phyloP scores from a whole-genome alignment of 1,140 invertebrate genomes.

The Chionoecetes opilio region DNA sequence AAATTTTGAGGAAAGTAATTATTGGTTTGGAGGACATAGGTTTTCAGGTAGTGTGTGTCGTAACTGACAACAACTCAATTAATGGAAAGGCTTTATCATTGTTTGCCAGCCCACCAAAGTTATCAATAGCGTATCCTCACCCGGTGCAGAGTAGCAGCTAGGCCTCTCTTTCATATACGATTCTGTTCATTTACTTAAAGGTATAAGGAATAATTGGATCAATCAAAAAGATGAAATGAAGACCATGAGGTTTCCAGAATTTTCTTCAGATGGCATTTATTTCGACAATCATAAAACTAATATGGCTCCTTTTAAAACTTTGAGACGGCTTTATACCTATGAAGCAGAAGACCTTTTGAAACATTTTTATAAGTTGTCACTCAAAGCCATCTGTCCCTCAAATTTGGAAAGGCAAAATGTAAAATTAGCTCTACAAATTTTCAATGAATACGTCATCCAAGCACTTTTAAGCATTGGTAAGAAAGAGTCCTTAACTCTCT shows the following conservation, averaged over 20 bases:
- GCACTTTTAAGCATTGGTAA: background rate
- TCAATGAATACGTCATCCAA: slow-evolving; percentile 33
- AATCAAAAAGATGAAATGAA: background rate
- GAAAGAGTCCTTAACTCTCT: background rate
- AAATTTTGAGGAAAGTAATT: slow-evolving; percentile 64
- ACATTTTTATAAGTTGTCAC: slow-evolving; percentile 57
- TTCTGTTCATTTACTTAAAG: background rate
- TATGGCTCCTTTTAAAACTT: slow-evolving; percentile 1
- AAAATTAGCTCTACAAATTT: slow-evolving; percentile 27
- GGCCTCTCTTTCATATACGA: slow-evolving; percentile 41
- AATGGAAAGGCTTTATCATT: slow-evolving; percentile 72
- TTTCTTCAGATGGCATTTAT: background rate
- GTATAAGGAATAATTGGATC: slow-evolving; percentile 36
- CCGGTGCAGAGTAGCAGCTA: background rate
- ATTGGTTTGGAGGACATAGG: slow-evolving; percentile 69
- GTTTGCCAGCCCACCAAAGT: no score
- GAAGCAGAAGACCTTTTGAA: slow-evolving; percentile 57
- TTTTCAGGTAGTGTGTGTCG: slow-evolving; percentile 54
- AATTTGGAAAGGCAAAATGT: slow-evolving; percentile 50
- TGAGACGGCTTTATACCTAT: background rate
- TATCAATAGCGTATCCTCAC: slow-evolving; percentile 37
- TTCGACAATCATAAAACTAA: background rate
- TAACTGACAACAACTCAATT: slow-evolving; percentile 78
- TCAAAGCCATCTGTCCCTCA: slow-evolving; percentile 8
- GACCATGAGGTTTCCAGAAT: slow-evolving; percentile 52